Base-by-base conservation (phyloP, 2,797 vertebrate species). In the Spea hammondii region DNA sequence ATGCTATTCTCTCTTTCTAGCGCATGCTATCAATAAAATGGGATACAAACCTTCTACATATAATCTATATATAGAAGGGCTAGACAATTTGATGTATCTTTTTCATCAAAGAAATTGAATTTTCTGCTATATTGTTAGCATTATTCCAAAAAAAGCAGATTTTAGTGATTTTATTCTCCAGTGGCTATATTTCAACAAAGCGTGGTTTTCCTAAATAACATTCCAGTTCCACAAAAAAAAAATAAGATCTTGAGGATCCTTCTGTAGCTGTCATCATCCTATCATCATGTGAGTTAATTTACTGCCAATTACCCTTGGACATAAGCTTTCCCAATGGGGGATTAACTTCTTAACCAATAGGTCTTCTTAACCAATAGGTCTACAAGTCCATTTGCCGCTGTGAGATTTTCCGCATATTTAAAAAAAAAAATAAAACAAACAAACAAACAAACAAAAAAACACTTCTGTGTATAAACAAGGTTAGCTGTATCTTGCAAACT, bases 241-340 rank as follows among this genome's bases (percentile, higher is more conserved):
- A 65, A 17, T 65, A 10, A 68, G 71, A 80, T 70, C 48, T 75
- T 44, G 3, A 47, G 71, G 65, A 80, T 57, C 66, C 45, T 57
- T 32, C 14, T 59, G 78, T 10, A 55, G 50, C 72, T 8, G 48
- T 57, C 62, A 70, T 64, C 67, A 65, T 80, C 50, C 72, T 75
- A 47, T 54, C 65, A 74, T 80, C 65, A 48, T 69, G 57, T 68
- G 71, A 79, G 67, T 70, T 75, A 75, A 75, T 59, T 74, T 46
- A 70, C 78, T 79, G 78, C 72, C 78, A 74, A 79, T 80, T 75
- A 80, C 75, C 78, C 78, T 75, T 75, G 78, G 72, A 59, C 66
- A 75, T 75, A 75, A 80, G 12, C 78, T 70, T 54, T 64, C 14
- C 67, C 48, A 65, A 47, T 75, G 72, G n/a, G 47, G 66, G 72